Evolutionary conservation across 2,888 invertebrate genomes (phyloP), one percentile per base, ranked within the genome.

Genomic region (Polyploca ridens): DNA sequence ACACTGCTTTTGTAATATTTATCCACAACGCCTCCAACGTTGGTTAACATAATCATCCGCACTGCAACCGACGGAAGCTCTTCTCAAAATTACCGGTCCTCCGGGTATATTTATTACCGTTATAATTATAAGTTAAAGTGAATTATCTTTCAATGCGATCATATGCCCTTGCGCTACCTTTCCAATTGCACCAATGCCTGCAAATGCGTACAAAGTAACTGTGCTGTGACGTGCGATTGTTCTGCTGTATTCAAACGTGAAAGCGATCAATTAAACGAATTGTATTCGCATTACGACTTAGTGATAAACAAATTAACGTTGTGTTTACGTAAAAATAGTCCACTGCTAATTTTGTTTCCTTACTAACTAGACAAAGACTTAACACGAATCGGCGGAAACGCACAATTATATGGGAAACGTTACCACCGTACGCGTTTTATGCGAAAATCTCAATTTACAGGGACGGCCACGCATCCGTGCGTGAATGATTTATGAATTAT

Each of bases 31-130:
- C 70, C 67, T 66, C 68, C 72, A 74, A 10, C 0, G 54, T 61
- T 19, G 70, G 70, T 77, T 84, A 85, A 72, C 77, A 82, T 88
- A 88, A 89, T 88, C 87, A 87, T 85, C 86, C 85, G 84, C 77
- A 70, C 62, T 72, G 76, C 78, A 75, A 79, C 72, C 73, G 65
- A 77, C 86, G 86, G 86, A 86, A 83, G 83, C 79, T 82, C 76
- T 79, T 79, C 81, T 79, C 68, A 76, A 82, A 82, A 83, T 84
- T 79, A 78, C 75, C 73, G 74, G 73, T 69, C 62, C 67, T 67
- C 68, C 68, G 27, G 27, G 13, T 72, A 69, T 76, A 78, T 76
- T 76, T 68, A 76, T 79, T 78, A 75, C 63, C 66, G 66, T 70
- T 69, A 72, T 77, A 69, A 78, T 75, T 75, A 74, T 70, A 74